These are phyloP conservation scores for Monodelphis domestica DNA, from an alignment of 2,797 vertebrate species.

Conservation along the genomic window DNA sequence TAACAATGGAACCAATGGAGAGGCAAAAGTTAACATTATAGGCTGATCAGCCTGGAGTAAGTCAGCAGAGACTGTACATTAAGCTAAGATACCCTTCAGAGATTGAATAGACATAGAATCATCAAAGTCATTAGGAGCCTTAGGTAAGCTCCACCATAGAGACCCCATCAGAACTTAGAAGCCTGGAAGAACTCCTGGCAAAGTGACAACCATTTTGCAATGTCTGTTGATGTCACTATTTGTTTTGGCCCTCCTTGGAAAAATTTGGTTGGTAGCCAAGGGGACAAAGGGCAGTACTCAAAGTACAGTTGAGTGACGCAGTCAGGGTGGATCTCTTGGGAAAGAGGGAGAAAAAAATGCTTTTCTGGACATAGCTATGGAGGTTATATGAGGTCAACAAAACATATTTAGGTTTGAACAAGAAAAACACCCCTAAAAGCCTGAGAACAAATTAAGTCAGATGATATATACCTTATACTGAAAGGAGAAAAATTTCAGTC, in stretches of 20 bases:
- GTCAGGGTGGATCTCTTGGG: slow-evolving; percentile 50
- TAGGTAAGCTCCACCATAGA: slow-evolving; percentile 23
- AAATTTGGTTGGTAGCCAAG: slow-evolving; percentile 57
- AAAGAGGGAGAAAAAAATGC: slow-evolving; percentile 1
- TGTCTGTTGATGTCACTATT: slow-evolving; percentile 59
- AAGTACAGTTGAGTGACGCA: slow-evolving; percentile 29
- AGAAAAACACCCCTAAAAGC: not conserved
- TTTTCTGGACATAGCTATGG: not conserved
- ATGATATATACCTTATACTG: not conserved
- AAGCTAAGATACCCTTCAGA: not conserved
- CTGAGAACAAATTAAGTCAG: not conserved
- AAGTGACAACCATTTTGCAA: slow-evolving; percentile 51
- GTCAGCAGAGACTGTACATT: not conserved
- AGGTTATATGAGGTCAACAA: not conserved
- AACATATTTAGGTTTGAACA: slow-evolving; percentile 26
- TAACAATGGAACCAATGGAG: not conserved
- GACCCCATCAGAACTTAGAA: slow-evolving; percentile 41
- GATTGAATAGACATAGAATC: not conserved
- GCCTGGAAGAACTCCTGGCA: slow-evolving; percentile 48
- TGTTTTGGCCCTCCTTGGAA: slow-evolving; percentile 69
- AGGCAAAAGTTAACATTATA: not conserved
- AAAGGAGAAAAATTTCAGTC: slow-evolving; percentile 7
- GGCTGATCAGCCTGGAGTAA: not conserved
- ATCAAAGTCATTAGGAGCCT: not conserved
- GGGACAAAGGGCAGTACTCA: slow-evolving; percentile 54